Evolutionary conservation across 2,797 vertebrate genomes (phyloP).

Genomic region (Myripristis murdjan): DNA sequence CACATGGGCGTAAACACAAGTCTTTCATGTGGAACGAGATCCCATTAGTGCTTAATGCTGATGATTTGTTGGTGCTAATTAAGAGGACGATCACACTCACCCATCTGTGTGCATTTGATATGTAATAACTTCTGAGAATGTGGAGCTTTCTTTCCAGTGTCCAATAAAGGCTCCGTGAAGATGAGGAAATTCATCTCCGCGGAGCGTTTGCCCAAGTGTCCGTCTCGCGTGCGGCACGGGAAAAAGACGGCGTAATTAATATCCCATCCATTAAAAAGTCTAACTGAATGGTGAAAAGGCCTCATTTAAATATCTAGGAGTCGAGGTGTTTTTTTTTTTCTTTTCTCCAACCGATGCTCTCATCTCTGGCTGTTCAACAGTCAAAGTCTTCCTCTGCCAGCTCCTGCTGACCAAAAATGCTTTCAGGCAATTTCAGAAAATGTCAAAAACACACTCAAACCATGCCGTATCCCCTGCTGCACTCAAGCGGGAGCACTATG

Average conservation of each 20-base stretch:
- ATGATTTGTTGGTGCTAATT: conserved; percentile 50
- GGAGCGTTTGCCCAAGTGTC: too few species aligned
- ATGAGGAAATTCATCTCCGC: too few species aligned
- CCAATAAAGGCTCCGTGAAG: background rate
- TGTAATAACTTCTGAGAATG: conserved; percentile 19
- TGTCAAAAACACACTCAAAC: conserved; percentile 68
- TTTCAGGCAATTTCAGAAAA: conserved; percentile 76
- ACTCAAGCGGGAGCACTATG: conserved; percentile 39
- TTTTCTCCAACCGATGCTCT: conserved; percentile 9
- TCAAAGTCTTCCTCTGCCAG: conserved; percentile 26
- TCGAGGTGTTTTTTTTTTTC: background rate
- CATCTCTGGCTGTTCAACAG: conserved; percentile 19
- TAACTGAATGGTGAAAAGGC: too few species aligned
- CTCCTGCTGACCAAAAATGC: conserved; percentile 56
- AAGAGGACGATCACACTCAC: conserved; percentile 24
- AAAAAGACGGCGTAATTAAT: too few species aligned
- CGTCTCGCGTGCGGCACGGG: too few species aligned
- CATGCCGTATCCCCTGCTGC: conserved; percentile 43
- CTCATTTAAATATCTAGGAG: too few species aligned
- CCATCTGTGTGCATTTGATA: conserved; percentile 25
- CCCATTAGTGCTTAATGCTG: conserved; percentile 36
- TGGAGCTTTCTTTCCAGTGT: background rate
- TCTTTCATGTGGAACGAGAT: conserved; percentile 35
- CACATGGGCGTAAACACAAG: conserved; percentile 13
- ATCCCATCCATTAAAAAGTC: too few species aligned